Base-by-base conservation (phyloP, 2,888 invertebrate genomes). In the Drosophila paramelanica region DNA sequence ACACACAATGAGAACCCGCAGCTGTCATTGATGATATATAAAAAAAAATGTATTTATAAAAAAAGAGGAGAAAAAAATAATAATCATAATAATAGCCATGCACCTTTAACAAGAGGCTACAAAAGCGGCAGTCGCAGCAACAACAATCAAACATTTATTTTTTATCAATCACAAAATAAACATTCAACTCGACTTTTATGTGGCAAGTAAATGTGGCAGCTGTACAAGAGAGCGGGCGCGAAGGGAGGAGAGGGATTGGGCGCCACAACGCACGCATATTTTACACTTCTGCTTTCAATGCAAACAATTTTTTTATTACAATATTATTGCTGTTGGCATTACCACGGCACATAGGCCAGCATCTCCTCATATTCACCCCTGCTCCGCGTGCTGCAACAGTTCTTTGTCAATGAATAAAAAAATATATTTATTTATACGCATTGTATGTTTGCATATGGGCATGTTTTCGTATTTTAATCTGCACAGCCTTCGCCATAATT, bases 161-260 rank as follows among this genome's bases (percentile, higher is more conserved):
- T 83, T 88, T 88, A 88, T 88, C 88, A 83, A 83, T 83, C 83
- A 85, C 70, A 88, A 86, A 88, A 82, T 82, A 85, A 86, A 88
- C 86, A 88, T 68, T 70, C 71, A 61, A 81, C 61, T 73, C 73
- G 60, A 73, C 77, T 80, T 80, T 69, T 64, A 65, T 80, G 64
- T 36, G 36, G 36, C 11, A 31, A 31, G 31, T 31, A 10, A 31
- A 8, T 13, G 36, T 36, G 36, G 36, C 36, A 36, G 36, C 36
- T 36, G 13, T 13, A 13, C 36, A 13, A 5, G 13, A 13, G 3
- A 23, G 23, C 17, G 17, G 23, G 23, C 3, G 33, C 11, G 33
- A 11, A 11, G 11, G 27, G 7, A 8, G 27, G 27, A 31, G 31
- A 1, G 11, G 33, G 33, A 3, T 33, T 4, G 3, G 2, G 33